Base-by-base conservation (phyloP, 2,113 vertebrate genomes). In the Clarias batrachus region DNA sequence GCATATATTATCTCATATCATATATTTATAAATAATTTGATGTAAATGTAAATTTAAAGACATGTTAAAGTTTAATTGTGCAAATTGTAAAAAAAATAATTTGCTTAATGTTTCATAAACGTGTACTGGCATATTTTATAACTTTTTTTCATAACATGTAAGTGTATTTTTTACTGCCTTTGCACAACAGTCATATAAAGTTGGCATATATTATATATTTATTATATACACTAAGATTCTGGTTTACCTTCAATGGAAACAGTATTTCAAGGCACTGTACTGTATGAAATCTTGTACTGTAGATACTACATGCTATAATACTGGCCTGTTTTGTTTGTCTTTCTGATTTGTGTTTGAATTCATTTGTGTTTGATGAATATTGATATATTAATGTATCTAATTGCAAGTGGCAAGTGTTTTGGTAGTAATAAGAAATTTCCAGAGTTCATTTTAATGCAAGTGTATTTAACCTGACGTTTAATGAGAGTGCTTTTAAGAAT, bases 381-480 rank as follows among this genome's bases (percentile, higher is more conserved):
- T 33, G 11, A 78, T 33, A 27, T 70, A 37, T 11, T 77, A 48
- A 65, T 54, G 27, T 63, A 65, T 23, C 25, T 30, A 48, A 48
- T 8, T 48, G 48, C 7, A 9, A 48, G 21, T 85, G 60, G 56
- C 30, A 30, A 5, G 21, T 74, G 23, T 84, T 84, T 54, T 56
- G 25, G 5, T 80, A 41, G 3, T 27, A 48, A 54, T 41, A 73
- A 73, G 13, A 27, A 73, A 14, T 12, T 17, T 56, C 16, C 5
- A 73, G 30, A 25, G 25, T 86, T 85, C 83, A 74, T 87, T 77
- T 59, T 83, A 85, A 88, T 86, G 65, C 70, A 60, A 84, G 60
- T 89, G 52, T 63, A 87, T 86, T 85, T 85, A 27, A 86, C 82
- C 41, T 86, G 79, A 87, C 85, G 19, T 86, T 84, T 70, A 87